Evolutionary conservation across 2,113 vertebrate genomes (phyloP), one percentile per base, ranked within the genome.

Genomic region (Pomatorhinus ruficollis): DNA sequence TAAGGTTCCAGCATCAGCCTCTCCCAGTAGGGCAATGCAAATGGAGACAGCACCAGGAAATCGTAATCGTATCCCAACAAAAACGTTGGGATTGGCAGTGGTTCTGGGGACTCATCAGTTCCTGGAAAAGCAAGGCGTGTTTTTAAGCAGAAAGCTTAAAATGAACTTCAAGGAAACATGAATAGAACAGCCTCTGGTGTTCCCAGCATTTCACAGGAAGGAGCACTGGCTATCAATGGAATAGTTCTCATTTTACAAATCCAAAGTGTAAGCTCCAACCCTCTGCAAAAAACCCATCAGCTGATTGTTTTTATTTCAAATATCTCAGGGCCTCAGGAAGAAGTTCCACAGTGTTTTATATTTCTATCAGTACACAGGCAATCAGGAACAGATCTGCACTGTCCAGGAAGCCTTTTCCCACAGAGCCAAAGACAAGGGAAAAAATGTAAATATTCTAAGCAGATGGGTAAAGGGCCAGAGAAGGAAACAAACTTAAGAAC

Each of bases 21-120:
- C 98, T 99, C 99, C 99, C 99, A 99, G 68, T 99, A 99, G 30
- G 99, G 99, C 97, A 99, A 98, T 28, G 99, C 99, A 94, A 99
- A 99, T 2, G 99, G 99, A 90, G 99, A 99, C 97, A 99, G 98
- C 97, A 99, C 99, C 98, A 99, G 98, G 96, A 99, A 99, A 98
- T 99, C 99, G 50, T 99, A 99, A 98, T 99, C 99, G 8, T 99
- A 99, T 53, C 99, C 99, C 98, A 99, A 97, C 97, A 99, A 98
- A 98, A 99, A 99, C 7, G 99, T 99, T 90, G 99, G 99, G 90
- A 99, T 99, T 98, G 99, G 99, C 96, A 99, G 98, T 63, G 99
- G 99, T 98, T 99, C 99, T 2, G 99, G 99, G 92, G 99, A 99
- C 98, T 99, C 99, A 31, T 99, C 99, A 27, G 99, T 99, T 98